Conservation (phyloP, 1,140 invertebrate genomes). For the Drosophila subpulchrella region DNA sequence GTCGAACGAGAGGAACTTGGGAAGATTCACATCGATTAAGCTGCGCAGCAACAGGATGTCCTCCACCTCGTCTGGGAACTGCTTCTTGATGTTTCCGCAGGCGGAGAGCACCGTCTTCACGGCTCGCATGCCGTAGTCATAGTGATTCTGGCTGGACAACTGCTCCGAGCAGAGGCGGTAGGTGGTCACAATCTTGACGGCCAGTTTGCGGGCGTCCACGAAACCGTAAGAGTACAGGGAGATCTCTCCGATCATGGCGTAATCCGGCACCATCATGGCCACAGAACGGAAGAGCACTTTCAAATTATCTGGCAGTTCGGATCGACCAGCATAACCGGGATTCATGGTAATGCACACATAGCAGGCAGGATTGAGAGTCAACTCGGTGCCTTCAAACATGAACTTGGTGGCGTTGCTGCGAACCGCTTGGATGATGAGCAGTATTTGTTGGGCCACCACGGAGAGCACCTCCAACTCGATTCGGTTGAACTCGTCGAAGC, state of each 20-base stretch:
- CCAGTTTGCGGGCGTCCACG: constrained; percentile 90
- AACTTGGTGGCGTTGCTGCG: constrained; percentile 89
- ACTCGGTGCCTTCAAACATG: constrained; percentile 93
- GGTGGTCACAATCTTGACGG: constrained; percentile 95
- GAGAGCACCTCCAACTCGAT: constrained; percentile 95
- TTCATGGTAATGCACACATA: constrained; percentile 98
- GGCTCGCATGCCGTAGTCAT: constrained; percentile 95
- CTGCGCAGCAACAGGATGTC: constrained; percentile 92
- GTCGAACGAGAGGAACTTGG: constrained; percentile 96
- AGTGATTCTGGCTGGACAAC: constrained; percentile 93
- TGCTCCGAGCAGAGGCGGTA: constrained; percentile 96
- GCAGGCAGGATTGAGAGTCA: constrained; percentile 91
- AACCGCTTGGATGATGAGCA: constrained; percentile 92
- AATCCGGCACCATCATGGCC: constrained; percentile 98
- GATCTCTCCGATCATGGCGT: constrained; percentile 96
- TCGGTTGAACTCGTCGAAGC: constrained; percentile 98
- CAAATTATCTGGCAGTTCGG: constrained; percentile 92
- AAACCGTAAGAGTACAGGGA: constrained; percentile 96
- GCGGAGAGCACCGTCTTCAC: constrained; percentile 94
- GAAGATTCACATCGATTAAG: constrained; percentile 96
- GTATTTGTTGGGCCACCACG: constrained; percentile 93
- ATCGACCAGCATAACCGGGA: constrained; percentile 92
- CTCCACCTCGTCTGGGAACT: constrained; percentile 92
- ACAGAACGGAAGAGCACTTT: constrained; percentile 96
- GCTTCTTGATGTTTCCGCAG: constrained; percentile 94